Evolutionary conservation across 2,797 vertebrate genomes (phyloP), one percentile per base, ranked within the genome.

Genomic region (Pitangus sulphuratus): DNA sequence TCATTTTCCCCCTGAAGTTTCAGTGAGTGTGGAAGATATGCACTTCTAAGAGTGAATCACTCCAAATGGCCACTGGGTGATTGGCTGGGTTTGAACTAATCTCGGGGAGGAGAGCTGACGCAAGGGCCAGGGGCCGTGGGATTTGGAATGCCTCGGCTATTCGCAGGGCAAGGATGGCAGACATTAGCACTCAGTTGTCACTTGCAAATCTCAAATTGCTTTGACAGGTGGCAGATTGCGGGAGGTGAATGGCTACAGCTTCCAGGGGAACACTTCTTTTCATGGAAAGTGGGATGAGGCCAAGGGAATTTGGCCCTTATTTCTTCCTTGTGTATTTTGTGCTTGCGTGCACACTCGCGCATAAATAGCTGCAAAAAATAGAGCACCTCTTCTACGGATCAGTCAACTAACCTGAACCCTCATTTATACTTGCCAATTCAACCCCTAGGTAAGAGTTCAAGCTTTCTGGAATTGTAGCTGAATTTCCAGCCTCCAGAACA

Each of bases 31-130:
- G 3, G 70, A 84, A 96, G 94, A 95, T 65, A 66, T 8, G 84
- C 44, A 86, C 84, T 96, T 95, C 84, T 89, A 83, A 74, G 86
- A 96, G 81, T 97, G 96, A 97, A 94, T 97, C 97, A 97, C 83
- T 91, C 71, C 83, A 94, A 96, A 96, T 54, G 92, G 94, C 96
- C 94, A 94, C 68, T 93, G 94, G 94, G 92, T 90, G 95, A 91
- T 89, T 88, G 93, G 94, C 82, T 92, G 90, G 65, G 88, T 51
- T 96, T 48, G 92, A 96, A 84, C 61, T 96, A 85, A 96, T 94
- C 90, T 81, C 69, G 6, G 84, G 78, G 69, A 96, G 75, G 60
- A 96, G 80, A 90, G 65, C 82, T 97, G 95, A 97, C 45, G 35
- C 85, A 95, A 89, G 70, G 77, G 76, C 88, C 84, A 61, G 90